Evolutionary conservation across 2,113 vertebrate genomes (phyloP), one percentile per base, ranked within the genome.

Genomic region (Pterocles orientalis): DNA sequence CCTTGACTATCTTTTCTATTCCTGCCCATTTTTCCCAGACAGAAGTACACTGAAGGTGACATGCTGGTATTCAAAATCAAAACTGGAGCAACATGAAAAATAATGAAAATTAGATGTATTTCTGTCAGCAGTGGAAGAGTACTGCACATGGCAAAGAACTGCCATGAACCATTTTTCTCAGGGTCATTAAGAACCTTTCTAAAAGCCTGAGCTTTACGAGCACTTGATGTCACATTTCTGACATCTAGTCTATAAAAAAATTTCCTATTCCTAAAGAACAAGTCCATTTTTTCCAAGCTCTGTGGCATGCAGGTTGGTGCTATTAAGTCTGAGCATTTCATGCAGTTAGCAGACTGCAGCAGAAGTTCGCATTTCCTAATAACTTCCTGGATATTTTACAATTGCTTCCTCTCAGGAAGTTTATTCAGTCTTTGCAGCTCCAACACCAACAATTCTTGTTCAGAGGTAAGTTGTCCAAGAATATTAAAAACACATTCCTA

Each of bases 321-420:
- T 68, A 4, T 20, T 82, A 90, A 85, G 92, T 14, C 77, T 76
- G 28, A 87, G 41, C 53, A 39, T 93, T 97, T 81, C 85, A 73
- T 62, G 65, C 19, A 83, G 64, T 6, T 12, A 68, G 64, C 72
- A 90, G 94, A 94, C 87, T 92, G 80, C 65, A 97, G 95, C 96
- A 96, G 50, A 94, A 97, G 80, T 95, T 83, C 14, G 2, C 86
- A 48, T 97, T 98, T 98, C 97, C 98, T 96, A 97, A 98, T 91
- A 96, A 96, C 97, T 98, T 98, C 98, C 98, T 98, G 97, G 91
- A 97, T 97, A 96, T 96, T 97, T 96, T 93, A 98, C 95, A 98
- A 98, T 98, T 97, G 81, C 97, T 98, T 98, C 98, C 98, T 95
- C 97, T 96, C 97, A 97, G 98, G 98, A 98, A 98, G 97, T 94